Percentiles rank a stretch among this genome's conserved stretches.
Evolutionary conservation across 2,113 vertebrate genomes (phyloP).

Genomic region (Neodon shergylaensis): DNA sequence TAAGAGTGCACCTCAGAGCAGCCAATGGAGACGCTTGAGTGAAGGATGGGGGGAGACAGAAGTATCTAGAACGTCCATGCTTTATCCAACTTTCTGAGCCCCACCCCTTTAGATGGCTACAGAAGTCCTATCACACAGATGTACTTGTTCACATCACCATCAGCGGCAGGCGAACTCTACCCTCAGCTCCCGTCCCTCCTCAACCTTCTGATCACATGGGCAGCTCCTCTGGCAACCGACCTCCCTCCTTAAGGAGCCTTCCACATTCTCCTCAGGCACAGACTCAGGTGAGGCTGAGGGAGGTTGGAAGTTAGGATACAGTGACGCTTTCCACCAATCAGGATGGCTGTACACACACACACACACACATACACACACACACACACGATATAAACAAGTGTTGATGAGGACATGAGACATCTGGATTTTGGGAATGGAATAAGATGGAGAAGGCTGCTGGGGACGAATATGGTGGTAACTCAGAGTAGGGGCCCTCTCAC

Average conservation of each 20-base stretch:
- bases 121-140: not conserved
- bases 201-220: not conserved
- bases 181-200: too few relatives aligned
- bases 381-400: not conserved
- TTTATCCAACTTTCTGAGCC: not conserved
- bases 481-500: too few relatives aligned
- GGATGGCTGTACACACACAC: not conserved
- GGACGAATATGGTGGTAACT: not conserved
- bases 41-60: not conserved
- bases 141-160: not conserved
- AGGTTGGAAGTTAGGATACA: not conserved
- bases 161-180: not conserved
- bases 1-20: not conserved
- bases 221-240: not conserved
- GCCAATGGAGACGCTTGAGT: not conserved
- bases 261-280: too few relatives aligned
- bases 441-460: too few relatives aligned
- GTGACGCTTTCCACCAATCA: not conserved
- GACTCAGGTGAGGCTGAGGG: not conserved
- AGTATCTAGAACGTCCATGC: rapidly evolving
- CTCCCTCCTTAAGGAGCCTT: not conserved
- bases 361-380: not conserved
- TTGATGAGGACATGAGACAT: not conserved
- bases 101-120: not conserved
- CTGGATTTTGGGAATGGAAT: not conserved